Conservation (phyloP, 2,797 vertebrate species). For the Echiichthys vipera region DNA sequence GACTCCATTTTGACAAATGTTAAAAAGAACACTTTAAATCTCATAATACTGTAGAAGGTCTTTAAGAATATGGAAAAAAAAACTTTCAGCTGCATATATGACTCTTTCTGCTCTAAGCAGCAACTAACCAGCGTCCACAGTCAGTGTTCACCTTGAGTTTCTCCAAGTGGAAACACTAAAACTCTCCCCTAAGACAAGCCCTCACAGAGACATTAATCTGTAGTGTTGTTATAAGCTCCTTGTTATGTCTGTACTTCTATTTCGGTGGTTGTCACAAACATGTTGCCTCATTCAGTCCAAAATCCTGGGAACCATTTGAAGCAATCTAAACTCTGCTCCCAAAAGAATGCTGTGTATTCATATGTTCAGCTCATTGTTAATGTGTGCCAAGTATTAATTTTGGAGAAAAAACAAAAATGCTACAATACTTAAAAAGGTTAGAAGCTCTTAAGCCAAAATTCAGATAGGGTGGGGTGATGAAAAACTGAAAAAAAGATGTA, state of each 20-base stretch:
- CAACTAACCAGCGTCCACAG: slow-evolving; percentile 23
- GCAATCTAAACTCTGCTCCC: slow-evolving; percentile 46
- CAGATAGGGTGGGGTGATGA: not conserved
- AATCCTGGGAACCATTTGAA: slow-evolving; percentile 77
- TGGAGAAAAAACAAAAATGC: slow-evolving; percentile 16
- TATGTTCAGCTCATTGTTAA: slow-evolving; percentile 27
- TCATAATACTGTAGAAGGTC: not conserved
- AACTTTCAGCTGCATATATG: not conserved
- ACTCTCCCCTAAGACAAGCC: slow-evolving; percentile 61
- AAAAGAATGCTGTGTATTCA: slow-evolving; percentile 58
- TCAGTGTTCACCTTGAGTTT: slow-evolving; percentile 50
- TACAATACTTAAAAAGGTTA: slow-evolving; percentile 39
- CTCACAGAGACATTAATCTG: slow-evolving; percentile 75
- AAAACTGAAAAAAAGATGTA: slow-evolving; percentile 49
- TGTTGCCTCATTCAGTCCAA: slow-evolving; percentile 51
- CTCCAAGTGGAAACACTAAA: slow-evolving; percentile 58
- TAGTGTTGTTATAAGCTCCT: slow-evolving; percentile 73
- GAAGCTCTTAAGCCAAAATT: not conserved
- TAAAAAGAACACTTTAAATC: slow-evolving; percentile 3
- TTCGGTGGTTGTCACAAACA: slow-evolving; percentile 79
- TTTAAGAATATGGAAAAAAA: not conserved
- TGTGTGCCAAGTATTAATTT: slow-evolving; percentile 21
- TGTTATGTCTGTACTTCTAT: slow-evolving; percentile 78
- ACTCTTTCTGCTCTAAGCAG: slow-evolving; percentile 7
- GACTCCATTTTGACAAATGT: slow-evolving; percentile 5